Evolutionary conservation across 2,113 vertebrate genomes (phyloP).

Genomic region (Anhinga rufa): DNA sequence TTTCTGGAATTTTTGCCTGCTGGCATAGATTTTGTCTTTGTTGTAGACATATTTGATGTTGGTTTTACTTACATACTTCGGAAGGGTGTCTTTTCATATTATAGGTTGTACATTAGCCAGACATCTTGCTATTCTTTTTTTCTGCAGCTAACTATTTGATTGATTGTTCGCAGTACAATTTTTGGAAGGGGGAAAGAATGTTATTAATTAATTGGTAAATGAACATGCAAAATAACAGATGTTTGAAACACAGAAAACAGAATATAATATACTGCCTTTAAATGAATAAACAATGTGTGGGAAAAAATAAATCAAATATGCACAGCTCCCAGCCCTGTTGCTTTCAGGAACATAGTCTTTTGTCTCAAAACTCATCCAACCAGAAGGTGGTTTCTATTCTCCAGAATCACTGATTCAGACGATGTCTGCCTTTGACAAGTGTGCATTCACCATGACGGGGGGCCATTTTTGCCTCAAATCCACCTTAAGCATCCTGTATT

Average conservation of each 20-base stretch:
- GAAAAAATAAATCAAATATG: not conserved
- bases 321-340: not conserved
- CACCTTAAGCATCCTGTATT: not conserved
- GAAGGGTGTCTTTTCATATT: not conserved
- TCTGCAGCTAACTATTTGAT: not conserved
- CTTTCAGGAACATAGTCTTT: not conserved
- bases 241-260: not conserved
- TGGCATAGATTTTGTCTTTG: not conserved
- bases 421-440: not conserved
- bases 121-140: not conserved
- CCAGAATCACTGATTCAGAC: slow-evolving; percentile 26
- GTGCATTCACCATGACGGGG: not conserved
- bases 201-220: not conserved
- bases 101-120: not conserved
- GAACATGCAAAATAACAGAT: not conserved
- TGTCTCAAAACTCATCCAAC: slow-evolving; percentile 18
- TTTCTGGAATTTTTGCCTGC: not conserved
- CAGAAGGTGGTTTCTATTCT: slow-evolving; percentile 26
- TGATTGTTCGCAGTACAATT: not conserved
- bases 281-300: not conserved
- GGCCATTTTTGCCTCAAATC: not conserved
- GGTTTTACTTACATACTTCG: not conserved
- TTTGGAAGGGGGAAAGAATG: not conserved
- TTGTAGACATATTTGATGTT: not conserved
- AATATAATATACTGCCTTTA: not conserved